Evolutionary conservation across 2,113 vertebrate species (phyloP), one percentile per base, ranked within the genome.

Genomic region (Engystomops pustulosus): DNA sequence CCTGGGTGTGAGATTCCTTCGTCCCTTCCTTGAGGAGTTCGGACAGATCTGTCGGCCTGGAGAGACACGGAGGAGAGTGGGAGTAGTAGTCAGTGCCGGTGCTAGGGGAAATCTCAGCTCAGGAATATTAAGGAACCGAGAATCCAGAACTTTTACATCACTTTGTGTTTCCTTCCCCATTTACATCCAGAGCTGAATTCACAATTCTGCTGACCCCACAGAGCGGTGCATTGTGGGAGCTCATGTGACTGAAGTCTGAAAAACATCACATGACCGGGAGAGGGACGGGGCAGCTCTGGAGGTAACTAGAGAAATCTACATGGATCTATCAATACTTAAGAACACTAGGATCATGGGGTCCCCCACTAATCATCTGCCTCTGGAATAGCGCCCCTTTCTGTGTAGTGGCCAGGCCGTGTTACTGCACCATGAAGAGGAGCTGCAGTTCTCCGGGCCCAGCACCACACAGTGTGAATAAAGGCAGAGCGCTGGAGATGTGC

Each of bases 21-120:
- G 98, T 99, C 32, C 98, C 97, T 79, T 95, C 96, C 85, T 96
- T 97, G 85, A 99, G 91, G 90, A 99, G 89, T 90, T 99, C 98
- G 0, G 97, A 99, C 3, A 99, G 92, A 87, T 99, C 98, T 0
- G 93, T 90, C 55, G 95, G 92, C 44, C 97, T 99, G 88, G 4
- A 27, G 11, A 86, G 11, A 81, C 27, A 76, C 8, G 1, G n/a
- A 9, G 18, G 17, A 20, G 62, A 41, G 38, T 41, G 4, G 38
- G 38, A 41, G 38, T n/a, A n/a, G 38, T 41, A 8, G 38, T 41
- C 4, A 41, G 8, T 5, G 38, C 38, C 8, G 4, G 7, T 2
- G 7, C 14, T 45, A 11, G 14, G 14, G 44, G 44, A 45, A 45
- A 45, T 45, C 44, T 45, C 44, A 45, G 44, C 10, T 45, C 62